phyloP scores from a whole-genome alignment of 2,797 vertebrate genomes.

The Poecilia gillii region DNA sequence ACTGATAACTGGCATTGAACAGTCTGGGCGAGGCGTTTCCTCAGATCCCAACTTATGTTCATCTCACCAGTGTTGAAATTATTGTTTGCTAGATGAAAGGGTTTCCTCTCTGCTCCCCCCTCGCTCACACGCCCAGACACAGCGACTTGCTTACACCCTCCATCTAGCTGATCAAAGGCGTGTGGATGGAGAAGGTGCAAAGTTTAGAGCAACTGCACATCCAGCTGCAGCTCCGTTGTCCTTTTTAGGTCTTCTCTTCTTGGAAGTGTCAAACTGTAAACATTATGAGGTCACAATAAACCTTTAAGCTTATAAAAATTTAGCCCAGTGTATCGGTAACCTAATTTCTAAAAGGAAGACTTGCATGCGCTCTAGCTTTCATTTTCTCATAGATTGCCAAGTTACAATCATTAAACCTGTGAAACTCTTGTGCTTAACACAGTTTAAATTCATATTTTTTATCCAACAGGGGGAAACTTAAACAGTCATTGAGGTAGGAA shows the following conservation, averaged over 20 bases:
- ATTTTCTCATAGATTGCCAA: not conserved
- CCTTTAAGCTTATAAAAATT: not conserved
- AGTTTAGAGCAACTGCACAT: slow-evolving; percentile 29
- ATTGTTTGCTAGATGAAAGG: not conserved
- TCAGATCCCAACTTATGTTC: slow-evolving; percentile 24
- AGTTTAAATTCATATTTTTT: not conserved
- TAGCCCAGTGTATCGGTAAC: not conserved
- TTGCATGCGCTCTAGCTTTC: not conserved
- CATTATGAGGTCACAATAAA: not conserved
- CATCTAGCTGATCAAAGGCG: slow-evolving; percentile 49
- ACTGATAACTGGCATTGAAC: not conserved
- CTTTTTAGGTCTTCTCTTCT: slow-evolving; percentile 17
- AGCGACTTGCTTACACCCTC: not conserved
- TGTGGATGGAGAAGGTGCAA: slow-evolving; percentile 41
- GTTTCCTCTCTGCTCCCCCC: slow-evolving; percentile 15
- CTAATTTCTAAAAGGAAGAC: not conserved
- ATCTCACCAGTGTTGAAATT: slow-evolving; percentile 11
- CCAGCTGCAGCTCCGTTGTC: slow-evolving; percentile 17
- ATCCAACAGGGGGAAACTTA: not conserved
- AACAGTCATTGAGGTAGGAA: not conserved
- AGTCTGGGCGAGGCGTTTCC: slow-evolving; percentile 23
- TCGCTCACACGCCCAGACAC: not conserved
- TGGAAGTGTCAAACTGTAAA: not conserved
- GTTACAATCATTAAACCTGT: not conserved
- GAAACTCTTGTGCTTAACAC: not conserved